phyloP scores from a whole-genome alignment of 2,113 vertebrate species.

The Serilophus lunatus region DNA sequence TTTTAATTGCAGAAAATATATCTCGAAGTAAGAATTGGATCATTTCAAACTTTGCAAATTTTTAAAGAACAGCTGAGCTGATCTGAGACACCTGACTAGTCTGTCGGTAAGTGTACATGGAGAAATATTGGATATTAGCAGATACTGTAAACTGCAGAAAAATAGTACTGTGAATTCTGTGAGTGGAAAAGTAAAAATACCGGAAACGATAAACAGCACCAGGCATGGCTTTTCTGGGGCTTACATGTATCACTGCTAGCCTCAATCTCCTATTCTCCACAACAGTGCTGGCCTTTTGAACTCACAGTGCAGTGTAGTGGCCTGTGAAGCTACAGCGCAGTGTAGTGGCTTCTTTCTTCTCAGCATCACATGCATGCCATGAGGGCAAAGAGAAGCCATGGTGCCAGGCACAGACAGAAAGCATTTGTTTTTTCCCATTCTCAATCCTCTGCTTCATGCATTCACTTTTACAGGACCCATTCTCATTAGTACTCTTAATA shows the following conservation, averaged over 20 bases:
- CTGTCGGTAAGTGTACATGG: background rate
- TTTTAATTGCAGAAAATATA: background rate
- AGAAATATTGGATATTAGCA: background rate
- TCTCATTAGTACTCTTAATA: background rate
- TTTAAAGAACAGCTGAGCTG: background rate
- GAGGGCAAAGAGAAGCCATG: background rate
- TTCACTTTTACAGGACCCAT: background rate
- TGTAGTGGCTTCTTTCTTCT: background rate
- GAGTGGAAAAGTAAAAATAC: background rate
- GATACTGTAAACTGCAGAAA: background rate
- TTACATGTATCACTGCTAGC: background rate
- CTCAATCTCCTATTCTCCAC: background rate
- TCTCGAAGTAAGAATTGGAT: background rate
- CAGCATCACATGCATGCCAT: slow-evolving; percentile 1
- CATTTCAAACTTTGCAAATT: background rate
- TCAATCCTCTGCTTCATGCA: background rate
- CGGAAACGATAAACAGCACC: background rate
- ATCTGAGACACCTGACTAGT: background rate
- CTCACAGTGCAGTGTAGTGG: background rate
- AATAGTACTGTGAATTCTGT: background rate
- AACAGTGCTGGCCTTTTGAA: background rate
- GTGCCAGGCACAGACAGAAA: slow-evolving; percentile 16
- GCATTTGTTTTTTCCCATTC: background rate
- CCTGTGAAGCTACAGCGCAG: background rate
- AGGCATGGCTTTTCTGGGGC: background rate